Percentiles rank a stretch among this genome's conserved stretches.
These are phyloP conservation scores for Gobiocypris rarus DNA, from an alignment of 2,113 vertebrate species.

Conservation along the genomic window DNA sequence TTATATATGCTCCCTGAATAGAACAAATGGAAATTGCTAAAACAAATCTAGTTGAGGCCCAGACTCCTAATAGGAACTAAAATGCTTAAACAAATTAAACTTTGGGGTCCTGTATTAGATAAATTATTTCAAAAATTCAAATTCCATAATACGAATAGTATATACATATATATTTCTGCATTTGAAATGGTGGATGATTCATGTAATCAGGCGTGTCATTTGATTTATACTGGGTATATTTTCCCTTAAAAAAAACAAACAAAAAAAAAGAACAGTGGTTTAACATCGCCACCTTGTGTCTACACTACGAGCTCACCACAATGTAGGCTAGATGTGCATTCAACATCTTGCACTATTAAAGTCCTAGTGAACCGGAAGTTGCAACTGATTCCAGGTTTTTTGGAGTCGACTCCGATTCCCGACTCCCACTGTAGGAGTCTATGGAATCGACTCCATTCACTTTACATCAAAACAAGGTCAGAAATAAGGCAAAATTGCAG, in stretches of 20 bases:
- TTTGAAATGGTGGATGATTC: neutral
- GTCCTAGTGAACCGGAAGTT: too few relatives aligned
- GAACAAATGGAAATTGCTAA: slow-evolving; percentile 1
- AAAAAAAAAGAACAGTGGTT: neutral
- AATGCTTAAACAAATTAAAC: neutral
- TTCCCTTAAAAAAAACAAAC: neutral
- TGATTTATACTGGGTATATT: neutral
- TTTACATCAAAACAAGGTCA: too few relatives aligned
- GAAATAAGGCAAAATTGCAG: too few relatives aligned
- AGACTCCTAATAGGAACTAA: neutral
- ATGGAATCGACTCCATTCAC: too few relatives aligned
- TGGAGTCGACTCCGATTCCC: too few relatives aligned
- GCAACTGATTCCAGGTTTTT: too few relatives aligned
- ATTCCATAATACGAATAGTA: neutral
- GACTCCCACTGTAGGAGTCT: too few relatives aligned
- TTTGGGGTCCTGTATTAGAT: neutral
- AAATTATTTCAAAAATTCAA: neutral
- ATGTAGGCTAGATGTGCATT: neutral
- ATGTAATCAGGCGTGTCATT: neutral
- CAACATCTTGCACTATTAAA: too few relatives aligned
- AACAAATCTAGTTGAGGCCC: neutral
- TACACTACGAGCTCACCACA: neutral
- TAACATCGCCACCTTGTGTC: slow-evolving; percentile 49
- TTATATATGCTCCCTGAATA: neutral
- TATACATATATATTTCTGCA: too few relatives aligned